Evolutionary conservation across 2,797 vertebrate genomes (phyloP).

Genomic region (Leuciscus waleckii): DNA sequence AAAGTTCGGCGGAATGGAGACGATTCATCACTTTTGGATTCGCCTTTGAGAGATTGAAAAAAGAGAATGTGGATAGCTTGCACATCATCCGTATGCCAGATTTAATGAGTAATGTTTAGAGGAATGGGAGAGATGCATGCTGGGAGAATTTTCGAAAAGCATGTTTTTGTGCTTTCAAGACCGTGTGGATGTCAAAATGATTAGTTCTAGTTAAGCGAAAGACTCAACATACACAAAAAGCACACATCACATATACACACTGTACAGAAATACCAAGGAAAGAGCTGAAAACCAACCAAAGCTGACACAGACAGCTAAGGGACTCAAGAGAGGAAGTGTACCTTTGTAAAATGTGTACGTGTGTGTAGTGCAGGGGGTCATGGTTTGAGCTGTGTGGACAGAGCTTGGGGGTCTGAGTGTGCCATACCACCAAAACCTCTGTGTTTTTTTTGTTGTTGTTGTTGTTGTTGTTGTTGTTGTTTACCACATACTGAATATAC

Average conservation of each 20-base stretch:
- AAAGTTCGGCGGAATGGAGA: slow-evolving; percentile 64
- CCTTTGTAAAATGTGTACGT: not conserved
- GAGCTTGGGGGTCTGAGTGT: not conserved
- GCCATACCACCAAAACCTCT: not conserved
- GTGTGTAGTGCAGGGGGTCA: not conserved
- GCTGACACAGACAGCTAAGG: not conserved
- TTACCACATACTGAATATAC: not conserved
- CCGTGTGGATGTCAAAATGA: slow-evolving; percentile 16
- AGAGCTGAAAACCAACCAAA: not conserved
- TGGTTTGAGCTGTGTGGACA: not conserved
- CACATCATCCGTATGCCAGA: slow-evolving; percentile 27
- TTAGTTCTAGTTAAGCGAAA: slow-evolving; percentile 34
- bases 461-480: accelerated
- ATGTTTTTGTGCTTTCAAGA: slow-evolving; percentile 12
- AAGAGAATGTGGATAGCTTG: not conserved
- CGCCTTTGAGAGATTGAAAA: slow-evolving; percentile 36
- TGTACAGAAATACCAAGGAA: slow-evolving; percentile 9
- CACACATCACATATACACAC: not conserved
- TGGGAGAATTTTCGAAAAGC: slow-evolving; percentile 30
- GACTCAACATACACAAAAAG: slow-evolving; percentile 11
- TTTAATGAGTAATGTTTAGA: slow-evolving; percentile 54
- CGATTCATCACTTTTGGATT: slow-evolving; percentile 57
- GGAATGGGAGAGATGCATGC: slow-evolving; percentile 33
- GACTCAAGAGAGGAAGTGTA: not conserved
- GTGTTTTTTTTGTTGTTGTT: no score